phyloP scores from a whole-genome alignment of 2,888 invertebrate genomes.

The Anodontia alba region DNA sequence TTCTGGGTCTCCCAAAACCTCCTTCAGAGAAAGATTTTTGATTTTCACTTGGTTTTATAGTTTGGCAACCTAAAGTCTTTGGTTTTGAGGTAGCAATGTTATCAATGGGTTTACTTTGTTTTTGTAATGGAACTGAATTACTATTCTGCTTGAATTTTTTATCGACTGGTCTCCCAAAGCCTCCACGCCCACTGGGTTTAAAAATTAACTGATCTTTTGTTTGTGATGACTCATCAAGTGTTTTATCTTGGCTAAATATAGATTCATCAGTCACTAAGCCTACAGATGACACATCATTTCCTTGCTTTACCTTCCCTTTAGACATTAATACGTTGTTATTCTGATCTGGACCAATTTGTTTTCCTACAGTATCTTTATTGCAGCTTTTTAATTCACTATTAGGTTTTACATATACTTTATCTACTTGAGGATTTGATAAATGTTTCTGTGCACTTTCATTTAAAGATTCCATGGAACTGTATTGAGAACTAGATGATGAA shows the following conservation, averaged over 20 bases:
- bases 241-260: neutral
- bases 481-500: neutral
- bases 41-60: neutral
- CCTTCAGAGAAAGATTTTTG: neutral
- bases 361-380: neutral
- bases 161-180: neutral
- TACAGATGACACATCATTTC: neutral
- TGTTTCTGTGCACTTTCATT: neutral
- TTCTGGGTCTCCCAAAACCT: neutral
- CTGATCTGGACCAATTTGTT: neutral
- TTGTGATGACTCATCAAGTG: neutral
- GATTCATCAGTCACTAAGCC: neutral
- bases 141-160: neutral
- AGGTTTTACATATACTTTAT: neutral
- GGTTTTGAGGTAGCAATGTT: neutral
- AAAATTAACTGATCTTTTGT: neutral
- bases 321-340: neutral
- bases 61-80: neutral
- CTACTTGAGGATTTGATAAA: neutral
- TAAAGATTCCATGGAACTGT: conserved; percentile 2
- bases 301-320: neutral
- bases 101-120: neutral
- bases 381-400: neutral
- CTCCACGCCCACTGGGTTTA: neutral
- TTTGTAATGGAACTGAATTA: neutral